phyloP scores from a whole-genome alignment of 2,113 vertebrate species.

The Python bivittatus region DNA sequence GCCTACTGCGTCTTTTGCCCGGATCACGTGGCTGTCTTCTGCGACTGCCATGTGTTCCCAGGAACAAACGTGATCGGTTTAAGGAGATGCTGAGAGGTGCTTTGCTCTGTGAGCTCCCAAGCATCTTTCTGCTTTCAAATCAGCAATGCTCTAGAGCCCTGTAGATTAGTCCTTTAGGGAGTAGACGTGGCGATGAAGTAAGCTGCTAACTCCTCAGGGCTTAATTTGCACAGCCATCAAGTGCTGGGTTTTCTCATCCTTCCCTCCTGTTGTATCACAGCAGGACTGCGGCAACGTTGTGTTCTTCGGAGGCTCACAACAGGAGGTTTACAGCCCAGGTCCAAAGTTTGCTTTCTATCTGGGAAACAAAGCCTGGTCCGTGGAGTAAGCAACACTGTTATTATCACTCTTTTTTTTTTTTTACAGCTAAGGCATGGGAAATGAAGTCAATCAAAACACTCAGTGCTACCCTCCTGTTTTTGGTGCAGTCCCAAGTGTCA shows the following conservation, averaged over 20 bases:
- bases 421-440: not conserved
- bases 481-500: not conserved
- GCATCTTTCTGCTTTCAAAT: not conserved
- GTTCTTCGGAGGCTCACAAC: not conserved
- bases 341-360: not conserved
- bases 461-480: too few species aligned
- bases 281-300: not conserved
- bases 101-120: not conserved
- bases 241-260: too few species aligned
- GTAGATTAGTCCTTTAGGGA: not conserved
- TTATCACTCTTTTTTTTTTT: not conserved
- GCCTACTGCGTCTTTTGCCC: not conserved
- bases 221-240: not conserved
- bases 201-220: not conserved
- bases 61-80: not conserved
- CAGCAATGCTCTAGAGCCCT: not conserved
- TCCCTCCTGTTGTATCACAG: not conserved
- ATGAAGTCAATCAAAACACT: not conserved
- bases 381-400: too few species aligned
- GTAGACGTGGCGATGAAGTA: not conserved
- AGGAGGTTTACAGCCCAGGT: not conserved
- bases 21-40: not conserved
- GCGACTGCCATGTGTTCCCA: rapidly evolving
- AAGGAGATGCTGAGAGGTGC: not conserved
- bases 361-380: not conserved